Percentiles rank a stretch among this genome's conserved stretches.
These are phyloP conservation scores for Lagria hirta DNA, from an alignment of 2,888 invertebrate species.

Conservation along the genomic window DNA sequence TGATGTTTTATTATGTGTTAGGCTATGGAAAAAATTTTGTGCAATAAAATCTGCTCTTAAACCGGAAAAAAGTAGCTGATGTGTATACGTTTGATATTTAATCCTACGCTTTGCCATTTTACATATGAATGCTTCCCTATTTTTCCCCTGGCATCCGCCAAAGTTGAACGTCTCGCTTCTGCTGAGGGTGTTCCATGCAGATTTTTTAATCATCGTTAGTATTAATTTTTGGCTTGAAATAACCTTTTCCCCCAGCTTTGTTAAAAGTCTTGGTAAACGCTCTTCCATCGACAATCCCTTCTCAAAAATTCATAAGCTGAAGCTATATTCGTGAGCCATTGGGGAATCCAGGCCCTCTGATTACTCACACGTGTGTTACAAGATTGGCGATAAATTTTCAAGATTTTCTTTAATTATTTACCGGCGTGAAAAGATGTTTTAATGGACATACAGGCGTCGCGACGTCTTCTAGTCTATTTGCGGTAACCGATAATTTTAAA, in stretches of 20 bases:
- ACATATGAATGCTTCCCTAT: slow-evolving; percentile 35
- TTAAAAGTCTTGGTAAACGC: slow-evolving; percentile 14
- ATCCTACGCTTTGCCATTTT: slow-evolving; percentile 36
- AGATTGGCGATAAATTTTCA: slow-evolving; percentile 31
- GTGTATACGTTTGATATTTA: slow-evolving; percentile 31
- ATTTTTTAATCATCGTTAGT: slow-evolving; percentile 46
- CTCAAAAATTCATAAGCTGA: slow-evolving; percentile 32
- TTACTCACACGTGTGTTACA: slow-evolving; percentile 32
- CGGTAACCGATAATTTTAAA: slow-evolving; percentile 13
- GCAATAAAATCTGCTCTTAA: too few relatives aligned
- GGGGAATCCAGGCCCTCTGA: slow-evolving; percentile 28
- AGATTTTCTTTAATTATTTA: slow-evolving; percentile 26
- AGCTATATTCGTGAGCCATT: slow-evolving; percentile 20
- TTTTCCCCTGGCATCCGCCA: slow-evolving; percentile 38
- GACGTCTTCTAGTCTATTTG: slow-evolving; percentile 18
- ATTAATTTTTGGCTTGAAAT: slow-evolving; percentile 42
- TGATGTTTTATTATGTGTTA: too few relatives aligned
- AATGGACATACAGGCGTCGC: slow-evolving; percentile 13
- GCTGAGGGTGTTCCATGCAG: slow-evolving; percentile 39
- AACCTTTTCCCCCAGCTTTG: slow-evolving; percentile 19
- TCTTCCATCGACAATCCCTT: slow-evolving; percentile 23
- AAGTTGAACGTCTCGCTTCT: slow-evolving; percentile 36
- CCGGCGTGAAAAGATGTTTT: slow-evolving; percentile 11
- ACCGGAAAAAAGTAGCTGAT: slow-evolving; percentile 12
- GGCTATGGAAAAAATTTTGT: too few relatives aligned